Percentiles rank a stretch among this genome's conserved stretches.
These are phyloP conservation scores for Pycnomerus fuliginosus DNA, from an alignment of 2,888 invertebrate genomes.

Conservation along the genomic window DNA sequence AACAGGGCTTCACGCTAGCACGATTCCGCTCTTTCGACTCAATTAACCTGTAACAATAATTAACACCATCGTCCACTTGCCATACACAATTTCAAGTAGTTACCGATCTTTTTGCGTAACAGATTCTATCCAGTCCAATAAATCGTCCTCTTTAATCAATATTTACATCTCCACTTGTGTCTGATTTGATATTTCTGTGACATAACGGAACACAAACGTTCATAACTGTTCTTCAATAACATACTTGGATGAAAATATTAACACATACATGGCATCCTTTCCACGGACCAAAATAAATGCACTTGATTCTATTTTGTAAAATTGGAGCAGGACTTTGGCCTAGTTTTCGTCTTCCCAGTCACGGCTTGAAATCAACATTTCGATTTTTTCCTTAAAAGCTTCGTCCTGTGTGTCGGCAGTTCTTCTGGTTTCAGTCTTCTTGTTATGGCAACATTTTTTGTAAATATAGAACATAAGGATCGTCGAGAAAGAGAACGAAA, in stretches of 20 bases:
- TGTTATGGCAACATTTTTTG: no score
- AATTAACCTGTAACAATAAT: slow-evolving; percentile 14
- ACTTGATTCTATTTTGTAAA: neutral
- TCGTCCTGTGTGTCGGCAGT: no score
- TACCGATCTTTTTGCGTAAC: slow-evolving; percentile 4
- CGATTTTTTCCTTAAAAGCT: no score
- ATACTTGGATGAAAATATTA: slow-evolving; percentile 41
- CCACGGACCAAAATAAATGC: slow-evolving; percentile 27
- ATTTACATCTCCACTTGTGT: slow-evolving; percentile 18
- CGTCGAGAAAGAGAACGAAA: no score
- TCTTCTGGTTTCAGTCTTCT: no score
- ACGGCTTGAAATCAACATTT: no score
- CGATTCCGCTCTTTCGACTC: no score
- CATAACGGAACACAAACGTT: slow-evolving; percentile 36
- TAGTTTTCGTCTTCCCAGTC: no score
- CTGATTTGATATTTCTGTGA: slow-evolving; percentile 33
- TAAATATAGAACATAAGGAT: no score
- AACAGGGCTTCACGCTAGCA: no score
- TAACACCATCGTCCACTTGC: slow-evolving; percentile 7
- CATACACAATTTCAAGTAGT: slow-evolving; percentile 13
- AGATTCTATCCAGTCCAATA: slow-evolving; percentile 2
- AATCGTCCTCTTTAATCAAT: slow-evolving; percentile 9
- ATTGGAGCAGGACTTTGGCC: neutral
- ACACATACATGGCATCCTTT: slow-evolving; percentile 37
- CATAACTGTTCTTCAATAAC: slow-evolving; percentile 41